Evolutionary conservation across 1,140 invertebrate genomes (phyloP), one percentile per base, ranked within the genome.

Genomic region (Solen grandis): DNA sequence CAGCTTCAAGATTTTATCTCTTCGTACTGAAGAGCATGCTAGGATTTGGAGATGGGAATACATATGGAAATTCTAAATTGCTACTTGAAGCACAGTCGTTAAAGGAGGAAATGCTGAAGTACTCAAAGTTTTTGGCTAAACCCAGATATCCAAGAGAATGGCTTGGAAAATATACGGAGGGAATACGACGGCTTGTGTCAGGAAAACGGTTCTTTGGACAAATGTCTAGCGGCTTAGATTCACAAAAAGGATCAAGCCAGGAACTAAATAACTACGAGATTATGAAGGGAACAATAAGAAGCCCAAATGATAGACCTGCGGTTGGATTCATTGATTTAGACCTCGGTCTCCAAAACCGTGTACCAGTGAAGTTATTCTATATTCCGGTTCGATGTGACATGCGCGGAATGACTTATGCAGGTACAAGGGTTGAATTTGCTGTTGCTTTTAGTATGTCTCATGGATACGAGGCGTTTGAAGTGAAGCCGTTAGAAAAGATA

Each of bases 401-500:
- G 60, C 36, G 55, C 22, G 74, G 74, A 33, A 16, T 31, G 10
- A 35, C 22, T 13, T 63, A 66, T 35, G 50, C 13, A 2, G 41
- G 29, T 8, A 3, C 13, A 33, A 38, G 74, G 14, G 74, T 77
- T 5, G 74, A 77, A 27, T 77, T 77, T 55, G 41, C 55, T 1
- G 22, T 77, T 54, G 60, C 57, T 3, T 77, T 77, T 52, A 66
- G 60, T 66, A 14, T 66, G 4, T 54, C 29, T 19, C 74, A 77
- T 54, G 74, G 74, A 1, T 77, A 77, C 38, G 74, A 77, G 19
- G 74, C 74, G 4, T 77, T 66, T 36, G 62, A 66, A 2, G 74
- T 77, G 13, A 65, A 35, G 41, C 41, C 27, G 8, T 10, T 77
- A 1, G 38, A 25, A 3, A 8, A 29, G 2, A 13, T 33, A 10